Evolutionary conservation across 2,113 vertebrate genomes (phyloP), one percentile per base, ranked within the genome.

Genomic region (Periophthalmus modestus): DNA sequence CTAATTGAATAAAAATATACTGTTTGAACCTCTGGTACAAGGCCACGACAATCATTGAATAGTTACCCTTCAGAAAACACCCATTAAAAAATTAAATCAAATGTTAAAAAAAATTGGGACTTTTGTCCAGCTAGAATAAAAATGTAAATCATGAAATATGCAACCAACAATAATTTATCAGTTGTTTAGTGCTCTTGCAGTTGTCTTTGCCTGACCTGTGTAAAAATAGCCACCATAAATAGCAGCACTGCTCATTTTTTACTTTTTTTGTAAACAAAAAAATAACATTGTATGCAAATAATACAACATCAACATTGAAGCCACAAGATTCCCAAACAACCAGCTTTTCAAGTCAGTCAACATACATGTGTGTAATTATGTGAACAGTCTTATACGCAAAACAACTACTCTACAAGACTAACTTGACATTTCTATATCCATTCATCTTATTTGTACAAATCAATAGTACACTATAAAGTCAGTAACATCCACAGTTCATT

Each of bases 401-500:
- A 28, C 58, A 36, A 39, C 62, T 18, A 62, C 15, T 6, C 18
- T 2, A 65, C 16, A n/a, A 19, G 16, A 39, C 16, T 65, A 39
- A 65, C 33, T 39, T 65, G 18, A 65, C 19, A 43, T n/a, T 43
- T 43, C 19, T 62, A 34, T 18, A 18, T 18, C 6, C 24, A 34
- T 62, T 62, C 33, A 39, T 65, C 62, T 65, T 65, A 9, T 39
- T 36, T 4, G 9, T 21, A 43, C 9, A 65, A 39, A 12, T n/a
- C 61, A 65, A 43, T n/a, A 43, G 3, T 65, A n/a, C 23, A 23
- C 59, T 77, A 59, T 66, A 7, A 67, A 47, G 16, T n/a, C 62
- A 43, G 62, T 43, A 43, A n/a, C 7, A 46, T 74, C 79, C 78
- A 71, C 46, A 78, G 13, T 73, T 84, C 67, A 79, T 69, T 62